These are phyloP conservation scores for Microctonus hyperodae DNA, from an alignment of 2,888 invertebrate genomes.

Conservation along the genomic window DNA sequence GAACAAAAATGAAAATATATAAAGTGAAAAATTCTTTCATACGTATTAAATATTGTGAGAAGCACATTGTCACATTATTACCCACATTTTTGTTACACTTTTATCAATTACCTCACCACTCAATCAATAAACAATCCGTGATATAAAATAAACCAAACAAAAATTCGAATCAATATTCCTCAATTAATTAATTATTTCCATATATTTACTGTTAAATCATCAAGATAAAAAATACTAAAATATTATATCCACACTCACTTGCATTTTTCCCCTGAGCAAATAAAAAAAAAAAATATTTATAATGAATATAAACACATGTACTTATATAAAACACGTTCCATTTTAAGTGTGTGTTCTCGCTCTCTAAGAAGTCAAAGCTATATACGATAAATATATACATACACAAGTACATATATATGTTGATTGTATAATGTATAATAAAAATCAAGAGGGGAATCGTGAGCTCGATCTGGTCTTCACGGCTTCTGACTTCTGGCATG, in stretches of 20 bases:
- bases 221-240: too few relatives aligned
- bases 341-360: neutral
- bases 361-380: neutral
- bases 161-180: too few relatives aligned
- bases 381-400: neutral
- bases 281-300: neutral
- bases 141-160: too few relatives aligned
- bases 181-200: too few relatives aligned
- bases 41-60: neutral
- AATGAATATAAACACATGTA: neutral
- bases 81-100: neutral
- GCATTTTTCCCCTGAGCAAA: too few relatives aligned
- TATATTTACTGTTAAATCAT: too few relatives aligned
- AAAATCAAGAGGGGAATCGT: conserved; percentile 19
- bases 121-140: neutral
- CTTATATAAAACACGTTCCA: neutral
- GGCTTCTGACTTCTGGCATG: conserved; percentile 25
- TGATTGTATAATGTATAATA: neutral
- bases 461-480: conserved; percentile 30
- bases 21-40: neutral
- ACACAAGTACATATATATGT: neutral
- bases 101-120: neutral
- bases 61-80: neutral
- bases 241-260: too few relatives aligned
- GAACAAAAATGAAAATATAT: conserved; percentile 1